Evolutionary conservation across 2,113 vertebrate genomes (phyloP).

Genomic region (Origma solitaria): DNA sequence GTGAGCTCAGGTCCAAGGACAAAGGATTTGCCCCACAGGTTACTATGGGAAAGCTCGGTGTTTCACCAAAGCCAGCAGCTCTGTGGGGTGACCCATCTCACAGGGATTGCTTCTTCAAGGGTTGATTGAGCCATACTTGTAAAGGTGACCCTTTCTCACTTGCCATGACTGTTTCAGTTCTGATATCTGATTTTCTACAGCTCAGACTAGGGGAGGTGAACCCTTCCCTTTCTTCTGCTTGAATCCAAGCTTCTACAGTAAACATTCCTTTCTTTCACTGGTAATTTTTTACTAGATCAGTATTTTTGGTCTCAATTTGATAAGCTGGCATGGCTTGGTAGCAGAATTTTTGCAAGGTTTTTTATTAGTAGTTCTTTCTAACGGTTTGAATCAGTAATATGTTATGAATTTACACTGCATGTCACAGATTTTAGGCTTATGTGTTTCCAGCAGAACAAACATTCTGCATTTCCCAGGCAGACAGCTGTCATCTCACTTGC

Average conservation of each 20-base stretch:
- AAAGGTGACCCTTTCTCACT: neutral
- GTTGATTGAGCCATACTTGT: neutral
- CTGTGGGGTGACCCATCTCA: neutral
- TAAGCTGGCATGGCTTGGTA: neutral
- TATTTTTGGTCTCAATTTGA: neutral
- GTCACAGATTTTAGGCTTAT: neutral
- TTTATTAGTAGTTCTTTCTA: neutral
- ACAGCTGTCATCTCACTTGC: neutral
- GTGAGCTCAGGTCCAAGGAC: fast-evolving
- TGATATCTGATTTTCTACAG: neutral
- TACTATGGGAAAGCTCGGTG: neutral
- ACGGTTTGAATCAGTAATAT: neutral
- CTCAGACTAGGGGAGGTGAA: fast-evolving
- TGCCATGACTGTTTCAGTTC: neutral
- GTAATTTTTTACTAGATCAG: neutral
- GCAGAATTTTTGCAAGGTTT: neutral
- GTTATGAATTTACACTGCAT: neutral
- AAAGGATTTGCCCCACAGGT: neutral
- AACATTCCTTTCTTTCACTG: neutral
- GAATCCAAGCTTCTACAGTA: neutral
- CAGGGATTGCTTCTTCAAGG: neutral
- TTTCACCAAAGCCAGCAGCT: neutral
- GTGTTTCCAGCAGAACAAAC: neutral
- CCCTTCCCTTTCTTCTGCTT: neutral
- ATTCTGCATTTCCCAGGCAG: neutral